phyloP scores from a whole-genome alignment of 2,888 invertebrate species.

The Allygus modestus region DNA sequence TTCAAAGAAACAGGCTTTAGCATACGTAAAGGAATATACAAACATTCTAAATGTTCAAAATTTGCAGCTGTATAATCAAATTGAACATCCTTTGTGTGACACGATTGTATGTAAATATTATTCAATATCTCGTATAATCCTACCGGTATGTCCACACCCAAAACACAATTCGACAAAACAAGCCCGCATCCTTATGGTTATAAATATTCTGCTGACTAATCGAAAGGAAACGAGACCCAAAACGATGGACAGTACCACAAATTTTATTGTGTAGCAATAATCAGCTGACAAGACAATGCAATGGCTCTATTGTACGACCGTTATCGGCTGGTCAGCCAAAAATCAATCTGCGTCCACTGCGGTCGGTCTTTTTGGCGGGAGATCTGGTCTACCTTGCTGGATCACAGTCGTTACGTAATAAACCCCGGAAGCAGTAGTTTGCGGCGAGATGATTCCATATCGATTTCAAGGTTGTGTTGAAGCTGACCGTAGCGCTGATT shows the following conservation, averaged over 20 bases:
- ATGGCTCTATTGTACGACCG: neutral
- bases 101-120: constrained; percentile 24
- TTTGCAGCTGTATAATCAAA: no score
- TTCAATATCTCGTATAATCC: neutral
- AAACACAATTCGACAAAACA: neutral
- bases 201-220: neutral
- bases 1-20: no score
- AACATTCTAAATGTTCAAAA: neutral
- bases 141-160: neutral
- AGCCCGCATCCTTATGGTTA: neutral
- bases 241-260: neutral
- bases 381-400: neutral
- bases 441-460: constrained; percentile 14
- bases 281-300: neutral
- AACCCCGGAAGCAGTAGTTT: constrained; percentile 17
- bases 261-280: neutral
- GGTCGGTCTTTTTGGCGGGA: neutral
- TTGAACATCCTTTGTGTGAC: neutral
- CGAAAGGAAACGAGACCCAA: neutral
- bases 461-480: constrained; percentile 27
- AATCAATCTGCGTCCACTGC: neutral
- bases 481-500: neutral
- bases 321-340: neutral
- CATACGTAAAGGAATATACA: no score
- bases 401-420: neutral